Base-by-base conservation (phyloP, 2,113 vertebrate genomes). In the Lophura nycthemera region DNA sequence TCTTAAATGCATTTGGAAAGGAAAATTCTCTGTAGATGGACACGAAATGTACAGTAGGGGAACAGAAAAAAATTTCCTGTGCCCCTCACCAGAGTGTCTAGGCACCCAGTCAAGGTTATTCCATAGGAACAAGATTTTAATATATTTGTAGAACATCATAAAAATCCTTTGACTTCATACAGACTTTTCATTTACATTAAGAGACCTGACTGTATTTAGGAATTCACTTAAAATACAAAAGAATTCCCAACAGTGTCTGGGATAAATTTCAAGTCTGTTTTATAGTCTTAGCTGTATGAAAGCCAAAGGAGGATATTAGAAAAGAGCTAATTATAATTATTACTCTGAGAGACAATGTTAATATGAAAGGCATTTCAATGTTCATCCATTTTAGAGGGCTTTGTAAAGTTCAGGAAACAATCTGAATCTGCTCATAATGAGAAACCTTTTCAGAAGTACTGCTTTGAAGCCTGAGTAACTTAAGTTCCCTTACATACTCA, bases 281-380 rank as follows among this genome's bases (percentile, higher is more conserved):
- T 90, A 96, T 90, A 82, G 92, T n/a, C 36, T 83, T 82, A 81
- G 67, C 56, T 96, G 88, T 83, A 78, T 65, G 70, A 81, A 95
- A 96, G 94, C 91, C 90, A 96, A 88, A 93, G 86, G 38, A 95
- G 65, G 78, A 88, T 91, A 92, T 96, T 93, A 95, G 81, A 95
- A 95, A 87, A 94, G 65, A 89, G 36, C 50, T 97, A 95, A 96
- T 96, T 96, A 94, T 92, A 89, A 95, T 95, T 92, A 96, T 92
- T 94, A 80, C 78, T 94, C 29, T 79, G 77, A 93, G 74, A 94
- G 30, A 93, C 77, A 87, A 90, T 80, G 60, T 89, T 93, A 70
- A 80, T 96, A 95, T 93, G 95, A 94, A 93, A 96, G 91, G 43
- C 59, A 75, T 92, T 95, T 96, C 85, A 91, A 47, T 72, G 50